Percentiles rank a stretch among this genome's conserved stretches.
phyloP scores from a whole-genome alignment of 2,797 vertebrate genomes.

The Acropternis orthonyx region DNA sequence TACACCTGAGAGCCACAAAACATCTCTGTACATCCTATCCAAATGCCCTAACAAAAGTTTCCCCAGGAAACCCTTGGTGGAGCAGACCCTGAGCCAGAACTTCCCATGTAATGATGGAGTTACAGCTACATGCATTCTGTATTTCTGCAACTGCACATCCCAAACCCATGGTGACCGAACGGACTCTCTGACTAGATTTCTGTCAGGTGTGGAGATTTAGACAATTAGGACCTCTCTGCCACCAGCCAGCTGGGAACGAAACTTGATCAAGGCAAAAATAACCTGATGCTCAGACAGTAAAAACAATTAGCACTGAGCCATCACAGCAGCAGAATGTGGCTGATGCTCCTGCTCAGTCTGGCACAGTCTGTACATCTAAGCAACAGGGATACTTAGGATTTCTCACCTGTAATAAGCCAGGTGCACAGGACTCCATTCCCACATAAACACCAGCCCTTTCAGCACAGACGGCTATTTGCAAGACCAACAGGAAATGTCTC shows the following conservation, averaged over 20 bases:
- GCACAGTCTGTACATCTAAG: background rate
- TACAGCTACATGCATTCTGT: background rate
- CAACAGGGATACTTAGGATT: background rate
- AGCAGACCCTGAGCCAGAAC: background rate
- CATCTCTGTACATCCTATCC: background rate
- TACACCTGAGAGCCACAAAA: background rate
- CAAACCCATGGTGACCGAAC: background rate
- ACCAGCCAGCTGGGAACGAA: background rate
- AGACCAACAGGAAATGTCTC: background rate
- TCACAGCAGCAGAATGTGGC: background rate
- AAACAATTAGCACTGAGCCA: conserved; percentile 21
- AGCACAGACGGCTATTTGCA: background rate
- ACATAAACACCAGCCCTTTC: background rate
- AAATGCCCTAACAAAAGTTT: background rate
- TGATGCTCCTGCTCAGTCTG: background rate
- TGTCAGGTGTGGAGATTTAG: background rate
- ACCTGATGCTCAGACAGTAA: background rate
- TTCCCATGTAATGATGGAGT: background rate
- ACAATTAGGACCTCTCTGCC: background rate
- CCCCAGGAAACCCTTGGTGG: background rate
- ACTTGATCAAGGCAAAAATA: conserved; percentile 19
- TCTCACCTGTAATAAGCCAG: background rate
- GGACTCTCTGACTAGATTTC: background rate
- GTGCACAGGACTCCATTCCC: background rate
- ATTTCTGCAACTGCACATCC: background rate